Percentiles rank a stretch among this genome's conserved stretches.
Evolutionary conservation across 2,797 vertebrate species (phyloP).

Genomic region (Setipinna tenuifilis): DNA sequence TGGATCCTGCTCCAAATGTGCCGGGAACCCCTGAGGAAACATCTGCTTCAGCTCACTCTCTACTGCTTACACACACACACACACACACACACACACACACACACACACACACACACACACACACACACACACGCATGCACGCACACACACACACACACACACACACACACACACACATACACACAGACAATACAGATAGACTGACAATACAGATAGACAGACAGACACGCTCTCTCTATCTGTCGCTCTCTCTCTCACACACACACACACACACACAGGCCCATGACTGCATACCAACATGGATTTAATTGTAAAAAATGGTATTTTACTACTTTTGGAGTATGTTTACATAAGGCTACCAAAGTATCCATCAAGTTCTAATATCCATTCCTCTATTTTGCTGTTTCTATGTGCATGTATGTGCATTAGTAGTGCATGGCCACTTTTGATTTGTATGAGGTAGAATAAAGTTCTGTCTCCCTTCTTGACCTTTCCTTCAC

Average conservation of each 20-base stretch:
- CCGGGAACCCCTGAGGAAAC: background rate
- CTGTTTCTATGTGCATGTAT: background rate
- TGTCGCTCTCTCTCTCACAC: too few relatives aligned
- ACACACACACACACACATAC: too few relatives aligned
- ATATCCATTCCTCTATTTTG: background rate
- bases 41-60: background rate
- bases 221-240: too few relatives aligned
- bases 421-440: background rate
- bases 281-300: background rate
- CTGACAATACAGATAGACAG: too few relatives aligned
- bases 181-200: background rate
- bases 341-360: background rate
- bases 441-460: background rate
- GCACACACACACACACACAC: too few relatives aligned
- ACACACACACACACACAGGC: background rate
- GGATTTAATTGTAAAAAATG: background rate
- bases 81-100: conserved; percentile 5
- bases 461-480: background rate
- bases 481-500: background rate
- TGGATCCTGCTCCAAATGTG: background rate
- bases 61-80: background rate
- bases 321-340: background rate
- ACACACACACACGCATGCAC: background rate
- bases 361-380: background rate
- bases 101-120: conserved; percentile 15